Evolutionary conservation across 1,140 invertebrate species (phyloP).

Genomic region (Magallana ariakensis): DNA sequence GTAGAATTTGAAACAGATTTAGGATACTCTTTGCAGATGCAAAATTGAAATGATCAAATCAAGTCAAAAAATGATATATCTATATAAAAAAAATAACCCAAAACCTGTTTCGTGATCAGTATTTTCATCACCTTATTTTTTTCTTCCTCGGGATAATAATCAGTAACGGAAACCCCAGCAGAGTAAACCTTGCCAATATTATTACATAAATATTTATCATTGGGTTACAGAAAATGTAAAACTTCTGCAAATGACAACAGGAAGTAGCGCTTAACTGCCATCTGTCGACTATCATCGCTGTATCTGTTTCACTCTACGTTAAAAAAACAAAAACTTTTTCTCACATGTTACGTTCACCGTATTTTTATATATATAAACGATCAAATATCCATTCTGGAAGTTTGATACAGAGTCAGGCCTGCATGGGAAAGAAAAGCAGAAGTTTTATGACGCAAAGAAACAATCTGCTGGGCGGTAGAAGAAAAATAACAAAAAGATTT

Average conservation of each 20-base stretch:
- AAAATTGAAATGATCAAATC: no score
- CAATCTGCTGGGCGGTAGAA: neutral
- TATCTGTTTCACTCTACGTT: conserved; percentile 10
- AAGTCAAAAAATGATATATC: no score
- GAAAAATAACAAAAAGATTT: neutral
- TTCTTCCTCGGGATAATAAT: no score
- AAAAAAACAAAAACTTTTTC: neutral
- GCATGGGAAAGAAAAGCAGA: neutral
- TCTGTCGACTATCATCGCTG: conserved; percentile 18
- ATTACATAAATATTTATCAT: conserved; percentile 36
- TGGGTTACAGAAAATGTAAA: neutral
- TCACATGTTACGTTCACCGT: neutral
- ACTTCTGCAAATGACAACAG: conserved; percentile 31
- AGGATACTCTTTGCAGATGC: no score
- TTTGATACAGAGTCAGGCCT: neutral
- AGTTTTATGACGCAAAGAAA: neutral
- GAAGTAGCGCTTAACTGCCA: conserved; percentile 18
- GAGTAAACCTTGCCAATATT: conserved; percentile 8
- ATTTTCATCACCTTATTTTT: no score
- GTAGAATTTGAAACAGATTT: no score
- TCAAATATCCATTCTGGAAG: neutral
- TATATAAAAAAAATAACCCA: no score
- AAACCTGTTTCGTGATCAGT: no score
- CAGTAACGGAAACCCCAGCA: neutral
- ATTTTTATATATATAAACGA: neutral